Percentiles rank a stretch among this genome's conserved stretches.
phyloP scores from a whole-genome alignment of 2,113 vertebrate species.

The Phoenicopterus ruber region DNA sequence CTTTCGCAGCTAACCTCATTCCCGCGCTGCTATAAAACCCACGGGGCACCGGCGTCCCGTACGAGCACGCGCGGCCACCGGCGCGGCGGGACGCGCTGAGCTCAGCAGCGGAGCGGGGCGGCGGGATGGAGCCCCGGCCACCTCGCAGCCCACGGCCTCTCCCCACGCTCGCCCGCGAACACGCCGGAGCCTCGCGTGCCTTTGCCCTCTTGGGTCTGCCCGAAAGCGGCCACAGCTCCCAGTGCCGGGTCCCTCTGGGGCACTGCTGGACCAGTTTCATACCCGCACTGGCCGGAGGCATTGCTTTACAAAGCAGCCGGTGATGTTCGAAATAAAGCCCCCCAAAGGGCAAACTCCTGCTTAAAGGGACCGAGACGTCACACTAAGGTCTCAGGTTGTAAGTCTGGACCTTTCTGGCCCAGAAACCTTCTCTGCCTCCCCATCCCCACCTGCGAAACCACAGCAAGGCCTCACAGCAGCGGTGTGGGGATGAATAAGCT shows the following conservation, averaged over 20 bases:
- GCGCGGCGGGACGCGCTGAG: neutral
- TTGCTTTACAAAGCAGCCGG: neutral
- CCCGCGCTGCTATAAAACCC: neutral
- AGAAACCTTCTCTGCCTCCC: neutral
- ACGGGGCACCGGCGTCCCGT: fast-evolving
- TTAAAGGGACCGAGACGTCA: neutral
- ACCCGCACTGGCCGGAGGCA: fast-evolving
- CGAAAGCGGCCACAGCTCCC: neutral
- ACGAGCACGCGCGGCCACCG: fast-evolving
- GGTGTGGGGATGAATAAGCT: too few species aligned
- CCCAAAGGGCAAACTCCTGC: neutral
- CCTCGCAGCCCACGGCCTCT: neutral
- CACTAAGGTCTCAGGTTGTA: fast-evolving
- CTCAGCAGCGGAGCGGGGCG: neutral
- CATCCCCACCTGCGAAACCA: neutral
- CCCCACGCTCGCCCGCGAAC: neutral
- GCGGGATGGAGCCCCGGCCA: neutral
- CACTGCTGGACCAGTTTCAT: neutral
- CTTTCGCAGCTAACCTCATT: neutral
- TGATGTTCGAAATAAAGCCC: neutral
- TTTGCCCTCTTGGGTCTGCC: neutral
- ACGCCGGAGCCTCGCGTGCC: neutral
- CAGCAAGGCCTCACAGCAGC: neutral
- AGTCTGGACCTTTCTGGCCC: neutral
- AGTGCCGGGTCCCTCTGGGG: neutral